A percentile compares a stretch with the other conserved stretches of the same genome.
phyloP scores from a whole-genome alignment of 30 jellyfish, hydroid and myxozoan species.

The Phacellophora camtschatica region DNA sequence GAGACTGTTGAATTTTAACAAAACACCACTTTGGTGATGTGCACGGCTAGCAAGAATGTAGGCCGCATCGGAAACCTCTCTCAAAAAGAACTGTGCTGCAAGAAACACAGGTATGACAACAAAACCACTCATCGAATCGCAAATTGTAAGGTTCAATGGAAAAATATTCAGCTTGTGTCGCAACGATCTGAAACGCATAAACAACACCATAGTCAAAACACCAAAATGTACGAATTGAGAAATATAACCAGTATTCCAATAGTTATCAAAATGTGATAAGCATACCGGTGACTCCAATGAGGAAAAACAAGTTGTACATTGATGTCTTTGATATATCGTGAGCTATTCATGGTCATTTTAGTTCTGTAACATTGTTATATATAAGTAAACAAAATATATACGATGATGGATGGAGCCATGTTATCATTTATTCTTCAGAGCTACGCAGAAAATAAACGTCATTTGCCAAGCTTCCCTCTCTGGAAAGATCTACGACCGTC shows the following conservation, averaged over 20 bases:
- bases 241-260: neutral
- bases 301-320: no score
- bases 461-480: no score
- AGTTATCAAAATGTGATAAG: neutral
- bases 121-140: constrained; percentile 15
- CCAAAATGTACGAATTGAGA: constrained; percentile 13
- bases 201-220: neutral
- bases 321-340: no score
- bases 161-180: constrained; percentile 24
- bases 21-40: constrained; percentile 7
- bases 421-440: no score
- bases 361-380: no score
- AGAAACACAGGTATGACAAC: constrained; percentile 32
- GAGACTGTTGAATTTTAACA: constrained; percentile 19
- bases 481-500: no score
- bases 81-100: neutral
- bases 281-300: no score
- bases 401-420: no score
- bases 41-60: neutral
- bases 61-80: neutral
- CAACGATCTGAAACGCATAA: constrained; percentile 6
- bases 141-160: constrained; percentile 29
- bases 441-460: no score
- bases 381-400: no score
- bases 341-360: no score